These are phyloP conservation scores for Chrysoperla carnea DNA, from an alignment of 1,140 invertebrate genomes.

Conservation along the genomic window DNA sequence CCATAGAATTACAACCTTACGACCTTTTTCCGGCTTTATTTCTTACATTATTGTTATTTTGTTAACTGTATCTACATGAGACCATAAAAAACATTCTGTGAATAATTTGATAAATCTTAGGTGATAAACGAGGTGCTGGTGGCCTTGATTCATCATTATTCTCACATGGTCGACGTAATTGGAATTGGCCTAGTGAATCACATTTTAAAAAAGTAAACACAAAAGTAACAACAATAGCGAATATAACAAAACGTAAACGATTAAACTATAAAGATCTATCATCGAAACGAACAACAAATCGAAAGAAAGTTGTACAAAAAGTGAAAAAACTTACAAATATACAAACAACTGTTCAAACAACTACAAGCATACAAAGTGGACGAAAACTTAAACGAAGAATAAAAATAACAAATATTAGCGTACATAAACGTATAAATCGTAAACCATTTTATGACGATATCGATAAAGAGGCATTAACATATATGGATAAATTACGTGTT, in stretches of 20 bases:
- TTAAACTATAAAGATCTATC: slow-evolving; percentile 14
- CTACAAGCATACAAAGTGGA: background rate
- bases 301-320: slow-evolving; percentile 7
- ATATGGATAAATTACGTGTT: slow-evolving; percentile 42
- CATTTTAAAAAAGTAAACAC: slow-evolving; percentile 1
- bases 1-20: too few relatives aligned
- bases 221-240: slow-evolving; percentile 4
- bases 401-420: too few relatives aligned
- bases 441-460: slow-evolving; percentile 39
- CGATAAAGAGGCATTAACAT: slow-evolving; percentile 43
- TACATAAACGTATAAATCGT: slow-evolving; percentile 8
- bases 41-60: too few relatives aligned
- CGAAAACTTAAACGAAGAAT: background rate
- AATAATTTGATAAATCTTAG: too few relatives aligned
- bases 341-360: background rate
- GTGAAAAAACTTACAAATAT: slow-evolving; percentile 1
- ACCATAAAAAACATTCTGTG: too few relatives aligned
- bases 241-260: slow-evolving; percentile 17
- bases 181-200: slow-evolving; percentile 27
- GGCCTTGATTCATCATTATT: slow-evolving; percentile 54
- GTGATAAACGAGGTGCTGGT: slow-evolving; percentile 51
- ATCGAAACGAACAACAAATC: slow-evolving; percentile 11
- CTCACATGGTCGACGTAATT: slow-evolving; percentile 48
- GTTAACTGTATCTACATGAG: too few relatives aligned
- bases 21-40: too few relatives aligned